Base-by-base conservation (phyloP, 2,113 vertebrate species). In the Tor tambroides region DNA sequence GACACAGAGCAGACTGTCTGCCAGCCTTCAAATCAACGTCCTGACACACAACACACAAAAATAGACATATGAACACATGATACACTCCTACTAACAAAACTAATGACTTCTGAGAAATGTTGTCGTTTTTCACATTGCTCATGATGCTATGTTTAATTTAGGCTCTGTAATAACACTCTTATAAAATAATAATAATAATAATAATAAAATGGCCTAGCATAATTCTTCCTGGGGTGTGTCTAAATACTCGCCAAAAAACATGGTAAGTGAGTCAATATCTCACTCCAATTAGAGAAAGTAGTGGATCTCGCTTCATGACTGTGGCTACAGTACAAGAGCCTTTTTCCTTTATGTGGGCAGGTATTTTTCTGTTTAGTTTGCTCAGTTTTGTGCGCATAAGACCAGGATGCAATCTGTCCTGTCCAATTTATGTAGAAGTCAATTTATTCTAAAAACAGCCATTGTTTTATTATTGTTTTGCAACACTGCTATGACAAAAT, bases 11-110 rank as follows among this genome's bases (percentile, higher is more conserved):
- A 26, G 41, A 26, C 41, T 76, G 72, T 76, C 72, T 76, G 41
- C 41, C 14, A 12, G n/a, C 12, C 46, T 76, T 14, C 72, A 76
- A 41, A 76, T 76, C 72, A 76, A 23, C 21, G 5, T n/a, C n/a
- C n/a, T 76, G 74, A 77, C 43, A 43, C 26, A 86, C 84, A 79
- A 14, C 19, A 79, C 67, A 63, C 30, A 46, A 26, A n/a, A 15
- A 86, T 17, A 69, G 23, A 51, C 85, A 46, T 28, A 79, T 23
- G 51, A 74, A 87, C 71, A 88, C 84, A 76, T 23, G n/a, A 15
- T 30, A 67, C 12, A 17, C 2, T 63, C 59, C 10, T 12, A 12
- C n/a, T 7, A 67, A 67, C 15, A 67, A 30, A 67, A 67, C n/a
- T 30, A 1, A 28, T 7, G 51, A 11, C 51, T 54, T 11, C 10